Percentiles rank a stretch among this genome's conserved stretches.
Evolutionary conservation across 2,888 invertebrate species (phyloP).

Genomic region (Formica aserva): DNA sequence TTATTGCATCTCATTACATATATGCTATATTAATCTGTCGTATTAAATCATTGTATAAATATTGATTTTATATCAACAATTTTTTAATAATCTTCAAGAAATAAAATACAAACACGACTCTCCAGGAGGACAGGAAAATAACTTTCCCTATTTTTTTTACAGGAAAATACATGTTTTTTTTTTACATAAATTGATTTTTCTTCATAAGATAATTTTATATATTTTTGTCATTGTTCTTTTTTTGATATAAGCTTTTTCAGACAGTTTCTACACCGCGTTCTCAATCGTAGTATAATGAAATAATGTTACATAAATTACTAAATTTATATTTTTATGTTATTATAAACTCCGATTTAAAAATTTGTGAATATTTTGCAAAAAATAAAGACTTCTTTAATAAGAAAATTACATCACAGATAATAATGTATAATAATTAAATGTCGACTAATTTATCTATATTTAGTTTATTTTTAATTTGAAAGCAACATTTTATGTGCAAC

Average conservation of each 20-base stretch:
- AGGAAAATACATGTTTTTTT: neutral
- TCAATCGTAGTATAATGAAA: neutral
- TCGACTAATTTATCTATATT: neutral
- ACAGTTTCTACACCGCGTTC: neutral
- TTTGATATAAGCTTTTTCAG: neutral
- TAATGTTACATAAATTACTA: neutral
- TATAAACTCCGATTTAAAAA: neutral
- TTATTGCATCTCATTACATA: neutral
- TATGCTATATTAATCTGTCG: neutral
- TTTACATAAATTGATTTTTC: neutral
- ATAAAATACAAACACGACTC: neutral
- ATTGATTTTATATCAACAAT: neutral
- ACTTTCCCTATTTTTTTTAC: neutral
- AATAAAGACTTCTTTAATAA: neutral
- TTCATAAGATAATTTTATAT: neutral
- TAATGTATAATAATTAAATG: neutral
- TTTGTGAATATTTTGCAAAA: neutral
- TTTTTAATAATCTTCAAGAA: neutral
- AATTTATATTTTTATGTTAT: neutral
- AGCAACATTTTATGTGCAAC: neutral
- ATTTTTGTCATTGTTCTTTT: neutral
- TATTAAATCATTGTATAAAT: slow-evolving; percentile 1
- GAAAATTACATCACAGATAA: neutral
- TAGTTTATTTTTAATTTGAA: neutral
- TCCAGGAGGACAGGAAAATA: neutral